Evolutionary conservation across 2,113 vertebrate species (phyloP).

Genomic region (Tympanuchus pallidicinctus): DNA sequence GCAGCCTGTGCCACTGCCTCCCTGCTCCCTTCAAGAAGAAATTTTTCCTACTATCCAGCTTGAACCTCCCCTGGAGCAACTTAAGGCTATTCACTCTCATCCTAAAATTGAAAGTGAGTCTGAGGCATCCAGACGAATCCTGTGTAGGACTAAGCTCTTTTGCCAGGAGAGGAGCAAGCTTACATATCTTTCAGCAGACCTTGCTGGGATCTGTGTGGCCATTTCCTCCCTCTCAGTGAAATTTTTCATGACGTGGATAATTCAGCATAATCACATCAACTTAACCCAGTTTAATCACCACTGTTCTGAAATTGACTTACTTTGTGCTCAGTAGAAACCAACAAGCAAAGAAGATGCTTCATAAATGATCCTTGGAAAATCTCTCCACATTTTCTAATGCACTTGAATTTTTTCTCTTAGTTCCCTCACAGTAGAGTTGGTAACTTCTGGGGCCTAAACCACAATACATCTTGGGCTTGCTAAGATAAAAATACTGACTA

Average conservation of each 20-base stretch:
- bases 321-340: slow-evolving; percentile 14
- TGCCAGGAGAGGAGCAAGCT: background rate
- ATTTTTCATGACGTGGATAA: slow-evolving; percentile 57
- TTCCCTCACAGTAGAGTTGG: background rate
- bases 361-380: slow-evolving; percentile 8
- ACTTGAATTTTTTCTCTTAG: background rate
- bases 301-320: slow-evolving; percentile 44
- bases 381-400: background rate
- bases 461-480: background rate
- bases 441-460: slow-evolving; percentile 36
- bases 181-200: background rate
- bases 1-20: no score
- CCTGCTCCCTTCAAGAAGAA: no score
- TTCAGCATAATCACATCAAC: slow-evolving; percentile 62
- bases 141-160: background rate
- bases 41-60: no score
- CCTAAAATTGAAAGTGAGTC: background rate
- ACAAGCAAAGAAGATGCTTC: slow-evolving; percentile 7
- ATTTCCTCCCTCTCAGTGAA: slow-evolving; percentile 20
- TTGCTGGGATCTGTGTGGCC: background rate
- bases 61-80: no score
- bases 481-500: slow-evolving; percentile 35
- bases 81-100: no score
- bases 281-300: slow-evolving; percentile 60
- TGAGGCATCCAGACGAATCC: background rate